phyloP scores from a whole-genome alignment of 2,888 invertebrate genomes.

The Seira musarum region DNA sequence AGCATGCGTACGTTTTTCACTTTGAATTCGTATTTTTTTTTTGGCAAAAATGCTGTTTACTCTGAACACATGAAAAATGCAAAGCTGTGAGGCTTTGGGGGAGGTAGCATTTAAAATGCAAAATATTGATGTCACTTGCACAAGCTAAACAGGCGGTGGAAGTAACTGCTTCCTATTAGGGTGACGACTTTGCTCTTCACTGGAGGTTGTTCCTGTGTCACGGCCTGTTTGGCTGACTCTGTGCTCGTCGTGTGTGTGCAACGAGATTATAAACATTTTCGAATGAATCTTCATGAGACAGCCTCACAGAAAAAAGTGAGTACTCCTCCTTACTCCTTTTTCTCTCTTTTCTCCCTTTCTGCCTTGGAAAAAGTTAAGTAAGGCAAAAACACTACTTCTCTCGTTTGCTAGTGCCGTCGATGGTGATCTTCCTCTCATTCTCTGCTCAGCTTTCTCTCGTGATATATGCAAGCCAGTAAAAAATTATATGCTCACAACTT shows the following conservation, averaged over 20 bases:
- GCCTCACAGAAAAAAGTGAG: neutral
- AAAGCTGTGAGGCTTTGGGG: neutral
- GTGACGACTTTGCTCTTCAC: constrained; percentile 7
- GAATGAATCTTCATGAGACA: constrained; percentile 7
- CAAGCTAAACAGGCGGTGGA: neutral
- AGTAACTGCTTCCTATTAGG: neutral
- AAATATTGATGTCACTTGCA: neutral
- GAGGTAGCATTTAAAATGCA: neutral
- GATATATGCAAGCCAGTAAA: neutral
- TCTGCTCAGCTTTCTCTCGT: neutral
- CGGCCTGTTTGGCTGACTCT: constrained; percentile 58
- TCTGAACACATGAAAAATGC: neutral
- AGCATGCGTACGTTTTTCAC: neutral
- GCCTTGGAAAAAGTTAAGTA: neutral
- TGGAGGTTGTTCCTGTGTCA: constrained; percentile 56
- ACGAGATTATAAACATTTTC: constrained; percentile 53
- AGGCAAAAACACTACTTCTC: neutral
- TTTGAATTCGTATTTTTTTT: no score
- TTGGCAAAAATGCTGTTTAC: no score
- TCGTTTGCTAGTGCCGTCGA: neutral
- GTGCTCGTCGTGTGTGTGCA: constrained; percentile 50
- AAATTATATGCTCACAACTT: neutral
- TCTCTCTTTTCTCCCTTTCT: no score
- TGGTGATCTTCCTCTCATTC: neutral
- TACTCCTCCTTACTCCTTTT: neutral